Percentiles rank a stretch among this genome's conserved stretches.
phyloP scores from a whole-genome alignment of 2,797 vertebrate species.

The Periophthalmus magnuspinnatus region DNA sequence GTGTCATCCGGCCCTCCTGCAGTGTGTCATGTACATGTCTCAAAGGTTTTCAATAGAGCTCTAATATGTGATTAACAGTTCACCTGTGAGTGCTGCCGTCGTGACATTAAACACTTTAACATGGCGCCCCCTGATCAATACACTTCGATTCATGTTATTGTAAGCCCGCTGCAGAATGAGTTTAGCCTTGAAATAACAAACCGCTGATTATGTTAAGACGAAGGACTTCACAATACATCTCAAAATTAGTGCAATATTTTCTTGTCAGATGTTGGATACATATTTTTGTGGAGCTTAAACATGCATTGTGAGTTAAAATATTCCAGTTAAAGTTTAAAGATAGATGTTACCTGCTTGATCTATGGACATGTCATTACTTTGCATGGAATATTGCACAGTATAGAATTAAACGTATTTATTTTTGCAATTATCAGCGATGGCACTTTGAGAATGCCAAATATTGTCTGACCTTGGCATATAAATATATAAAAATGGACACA shows the following conservation, averaged over 20 bases:
- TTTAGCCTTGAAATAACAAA: background rate
- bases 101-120: slow-evolving; percentile 11
- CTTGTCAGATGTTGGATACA: background rate
- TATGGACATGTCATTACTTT: too few species aligned
- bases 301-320: too few species aligned
- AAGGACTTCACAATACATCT: background rate
- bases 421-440: too few species aligned
- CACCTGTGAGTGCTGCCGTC: background rate
- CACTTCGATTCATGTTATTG: slow-evolving; percentile 8
- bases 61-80: slow-evolving; percentile 4
- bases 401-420: too few species aligned
- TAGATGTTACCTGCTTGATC: too few species aligned
- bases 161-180: slow-evolving; percentile 6
- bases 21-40: background rate
- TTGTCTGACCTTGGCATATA: too few species aligned
- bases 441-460: too few species aligned
- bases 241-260: background rate
- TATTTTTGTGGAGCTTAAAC: background rate
- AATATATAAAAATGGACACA: too few species aligned
- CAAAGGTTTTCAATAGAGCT: slow-evolving; percentile 4
- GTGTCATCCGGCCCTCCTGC: too few species aligned
- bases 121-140: slow-evolving; percentile 8
- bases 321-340: too few species aligned
- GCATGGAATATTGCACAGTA: too few species aligned
- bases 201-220: background rate